These are phyloP conservation scores for Neria commutata DNA, from an alignment of 2,888 invertebrate species.

Conservation along the genomic window DNA sequence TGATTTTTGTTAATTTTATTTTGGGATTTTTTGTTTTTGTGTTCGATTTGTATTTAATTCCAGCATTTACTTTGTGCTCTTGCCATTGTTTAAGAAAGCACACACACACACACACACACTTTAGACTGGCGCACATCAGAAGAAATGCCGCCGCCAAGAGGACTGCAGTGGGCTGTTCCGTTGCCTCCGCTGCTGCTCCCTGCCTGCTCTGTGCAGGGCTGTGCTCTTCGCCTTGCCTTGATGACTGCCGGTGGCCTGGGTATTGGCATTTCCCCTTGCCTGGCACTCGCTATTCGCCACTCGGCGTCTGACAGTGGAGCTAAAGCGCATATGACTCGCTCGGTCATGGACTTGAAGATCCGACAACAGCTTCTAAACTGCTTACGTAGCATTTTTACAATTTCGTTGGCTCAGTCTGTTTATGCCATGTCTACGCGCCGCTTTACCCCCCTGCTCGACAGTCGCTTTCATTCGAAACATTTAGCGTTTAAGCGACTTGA, in stretches of 20 bases:
- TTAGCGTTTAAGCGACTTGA: background rate
- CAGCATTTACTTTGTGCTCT: too few species aligned
- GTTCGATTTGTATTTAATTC: constrained; percentile 8
- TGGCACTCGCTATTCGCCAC: too few species aligned
- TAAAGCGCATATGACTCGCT: too few species aligned
- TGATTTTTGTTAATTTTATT: constrained; percentile 23
- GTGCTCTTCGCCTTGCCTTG: too few species aligned
- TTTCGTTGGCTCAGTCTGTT: background rate
- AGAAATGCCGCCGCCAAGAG: constrained; percentile 33
- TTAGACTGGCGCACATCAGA: constrained; percentile 37
- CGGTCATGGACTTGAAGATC: background rate
- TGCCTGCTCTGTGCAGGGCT: too few species aligned
- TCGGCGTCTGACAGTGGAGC: background rate
- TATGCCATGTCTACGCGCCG: too few species aligned
- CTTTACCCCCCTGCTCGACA: too few species aligned
- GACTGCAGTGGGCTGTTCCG: constrained; percentile 15
- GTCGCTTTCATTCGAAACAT: too few species aligned
- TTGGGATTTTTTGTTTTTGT: constrained; percentile 22
- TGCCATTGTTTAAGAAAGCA: constrained; percentile 34
- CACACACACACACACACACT: constrained; percentile 10
- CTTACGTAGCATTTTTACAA: background rate
- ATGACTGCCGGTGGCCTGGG: too few species aligned
- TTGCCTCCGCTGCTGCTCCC: background rate
- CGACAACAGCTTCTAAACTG: constrained; percentile 3
- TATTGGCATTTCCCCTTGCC: too few species aligned